Evolutionary conservation across 2,797 vertebrate species (phyloP).

Genomic region (Propithecus deckenii): DNA sequence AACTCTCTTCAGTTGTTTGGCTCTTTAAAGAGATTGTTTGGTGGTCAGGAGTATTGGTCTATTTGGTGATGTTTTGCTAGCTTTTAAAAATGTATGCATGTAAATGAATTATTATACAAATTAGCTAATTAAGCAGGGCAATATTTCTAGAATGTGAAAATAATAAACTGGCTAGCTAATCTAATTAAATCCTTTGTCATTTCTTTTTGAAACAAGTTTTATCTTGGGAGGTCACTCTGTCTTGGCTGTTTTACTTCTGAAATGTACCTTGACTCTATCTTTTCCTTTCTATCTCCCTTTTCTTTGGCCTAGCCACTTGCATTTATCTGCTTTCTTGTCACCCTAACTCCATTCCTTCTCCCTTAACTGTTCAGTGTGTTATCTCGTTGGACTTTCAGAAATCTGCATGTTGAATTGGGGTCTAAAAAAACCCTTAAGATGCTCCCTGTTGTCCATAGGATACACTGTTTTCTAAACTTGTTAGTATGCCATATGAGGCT

Average conservation of each 20-base stretch:
- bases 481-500: not conserved
- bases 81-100: not conserved
- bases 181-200: not conserved
- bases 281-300: not conserved
- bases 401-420: not conserved
- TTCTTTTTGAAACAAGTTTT: constrained; percentile 26
- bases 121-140: not conserved
- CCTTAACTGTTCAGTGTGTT: not conserved
- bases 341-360: not conserved
- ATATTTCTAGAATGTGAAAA: constrained; percentile 41
- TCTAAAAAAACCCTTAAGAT: not conserved
- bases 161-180: not conserved
- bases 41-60: not conserved
- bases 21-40: constrained; percentile 37
- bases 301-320: not conserved
- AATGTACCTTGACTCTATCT: not conserved
- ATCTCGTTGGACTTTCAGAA: not conserved
- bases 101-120: constrained; percentile 33
- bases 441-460: not conserved
- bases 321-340: not conserved
- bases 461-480: not conserved
- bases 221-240: not conserved
- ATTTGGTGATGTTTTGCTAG: not conserved
- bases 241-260: not conserved
- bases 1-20: not conserved